Evolutionary conservation across 2,797 vertebrate genomes (phyloP).

Genomic region (Podarcis lilfordi): DNA sequence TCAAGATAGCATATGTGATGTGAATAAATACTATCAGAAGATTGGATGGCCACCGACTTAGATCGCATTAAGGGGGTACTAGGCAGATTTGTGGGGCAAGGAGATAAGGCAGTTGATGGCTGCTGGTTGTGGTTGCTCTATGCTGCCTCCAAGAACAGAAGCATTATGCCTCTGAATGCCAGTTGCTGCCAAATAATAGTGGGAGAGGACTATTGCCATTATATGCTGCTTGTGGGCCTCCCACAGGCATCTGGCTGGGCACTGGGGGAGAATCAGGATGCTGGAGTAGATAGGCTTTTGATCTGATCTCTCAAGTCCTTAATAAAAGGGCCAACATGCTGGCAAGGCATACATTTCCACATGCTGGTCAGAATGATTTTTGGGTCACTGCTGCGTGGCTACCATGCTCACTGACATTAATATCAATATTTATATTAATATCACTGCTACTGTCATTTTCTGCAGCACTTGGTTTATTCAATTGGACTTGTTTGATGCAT

Average conservation of each 20-base stretch:
- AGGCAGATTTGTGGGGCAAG: not conserved
- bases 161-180: not conserved
- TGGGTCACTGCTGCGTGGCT: slow-evolving; percentile 12
- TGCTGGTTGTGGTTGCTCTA: not conserved
- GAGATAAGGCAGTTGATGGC: not conserved
- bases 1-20: not conserved
- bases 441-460: slow-evolving; percentile 70
- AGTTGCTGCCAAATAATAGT: not conserved
- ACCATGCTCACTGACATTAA: slow-evolving; percentile 48
- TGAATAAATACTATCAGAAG: not conserved
- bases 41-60: not conserved
- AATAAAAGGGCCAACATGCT: not conserved
- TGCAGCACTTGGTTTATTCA: slow-evolving; percentile 69
- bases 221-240: not conserved
- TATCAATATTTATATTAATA: slow-evolving; percentile 75
- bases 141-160: not conserved
- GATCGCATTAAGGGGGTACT: not conserved
- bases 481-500: slow-evolving; percentile 70
- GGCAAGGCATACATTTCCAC: not conserved
- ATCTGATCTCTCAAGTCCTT: not conserved
- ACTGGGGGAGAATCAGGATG: not conserved
- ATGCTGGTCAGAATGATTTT: rapidly evolving
- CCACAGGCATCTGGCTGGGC: not conserved
- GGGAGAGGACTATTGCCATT: not conserved
- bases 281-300: not conserved